Evolutionary conservation across 2,797 vertebrate species (phyloP).

Genomic region (Pangasius sanitwongsei): DNA sequence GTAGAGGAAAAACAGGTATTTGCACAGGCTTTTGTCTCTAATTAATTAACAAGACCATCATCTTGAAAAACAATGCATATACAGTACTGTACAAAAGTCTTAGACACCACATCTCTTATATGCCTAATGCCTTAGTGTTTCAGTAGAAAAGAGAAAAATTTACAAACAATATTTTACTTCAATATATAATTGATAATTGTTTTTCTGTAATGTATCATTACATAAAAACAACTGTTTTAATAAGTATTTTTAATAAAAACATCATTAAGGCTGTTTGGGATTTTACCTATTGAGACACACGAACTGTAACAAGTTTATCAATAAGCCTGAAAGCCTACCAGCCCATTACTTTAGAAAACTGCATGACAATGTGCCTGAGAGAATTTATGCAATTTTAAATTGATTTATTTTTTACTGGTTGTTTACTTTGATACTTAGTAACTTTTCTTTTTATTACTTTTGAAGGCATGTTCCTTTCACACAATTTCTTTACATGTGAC

Average conservation of each 20-base stretch:
- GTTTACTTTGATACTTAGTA: neutral
- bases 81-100: neutral
- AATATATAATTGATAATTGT: neutral
- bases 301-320: neutral
- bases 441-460: neutral
- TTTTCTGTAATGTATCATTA: neutral
- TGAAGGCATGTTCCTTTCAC: neutral
- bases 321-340: neutral
- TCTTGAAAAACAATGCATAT: neutral
- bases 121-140: neutral
- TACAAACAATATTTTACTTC: neutral
- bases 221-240: neutral
- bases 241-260: neutral
- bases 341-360: neutral
- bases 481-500: too few relatives aligned
- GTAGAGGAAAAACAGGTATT: conserved; percentile 5
- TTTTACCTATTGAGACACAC: neutral
- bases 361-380: neutral
- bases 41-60: conserved; percentile 12
- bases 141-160: neutral
- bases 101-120: neutral
- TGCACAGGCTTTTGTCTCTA: neutral
- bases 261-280: neutral
- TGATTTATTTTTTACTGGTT: neutral
- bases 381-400: neutral